Conservation (phyloP, 1,140 invertebrate species). For the Drosophila truncata region DNA sequence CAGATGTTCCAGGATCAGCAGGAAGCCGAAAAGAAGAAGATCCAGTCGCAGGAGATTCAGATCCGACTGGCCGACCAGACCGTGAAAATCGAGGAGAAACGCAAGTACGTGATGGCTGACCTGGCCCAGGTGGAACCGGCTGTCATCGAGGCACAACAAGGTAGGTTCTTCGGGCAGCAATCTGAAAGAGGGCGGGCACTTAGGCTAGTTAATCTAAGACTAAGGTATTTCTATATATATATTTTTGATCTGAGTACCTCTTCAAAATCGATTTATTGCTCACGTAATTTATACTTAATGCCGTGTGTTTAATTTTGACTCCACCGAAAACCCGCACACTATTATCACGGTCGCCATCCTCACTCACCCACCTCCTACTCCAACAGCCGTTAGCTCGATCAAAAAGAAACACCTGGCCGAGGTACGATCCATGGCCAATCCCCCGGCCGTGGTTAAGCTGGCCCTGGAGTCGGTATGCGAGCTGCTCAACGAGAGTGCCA, state of each 20-base stretch:
- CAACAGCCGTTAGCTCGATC: conserved; percentile 96
- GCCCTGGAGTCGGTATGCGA: conserved; percentile 98
- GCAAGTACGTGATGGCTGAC: conserved; percentile 96
- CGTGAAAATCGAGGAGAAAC: conserved; percentile 96
- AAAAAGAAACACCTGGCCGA: conserved; percentile 98
- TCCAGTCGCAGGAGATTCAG: conserved; percentile 99
- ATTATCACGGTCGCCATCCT: conserved; percentile 22
- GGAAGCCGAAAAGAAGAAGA: conserved; percentile 99
- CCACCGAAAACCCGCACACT: conserved; percentile 33
- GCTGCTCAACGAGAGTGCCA: conserved; percentile 93
- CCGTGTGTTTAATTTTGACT: conserved; percentile 48
- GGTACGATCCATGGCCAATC: conserved; percentile 97
- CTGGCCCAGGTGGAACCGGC: conserved; percentile 98
- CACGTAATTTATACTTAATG: conserved; percentile 26
- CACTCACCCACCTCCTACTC: conserved; percentile 19
- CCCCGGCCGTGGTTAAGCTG: conserved; percentile 96
- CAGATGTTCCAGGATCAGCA: conserved; percentile 99
- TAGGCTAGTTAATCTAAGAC: conserved; percentile 34
- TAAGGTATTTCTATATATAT: conserved; percentile 22
- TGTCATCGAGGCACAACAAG: conserved; percentile 98
- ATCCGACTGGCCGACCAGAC: conserved; percentile 95
- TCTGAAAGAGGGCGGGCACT: conserved; percentile 9
- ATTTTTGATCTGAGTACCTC: background rate
- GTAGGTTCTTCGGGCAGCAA: conserved; percentile 87
- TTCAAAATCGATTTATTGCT: background rate